A percentile compares a stretch with the other conserved stretches of the same genome.
phyloP scores from a whole-genome alignment of 2,888 invertebrate genomes.

The Strigamia transsilvanica region DNA sequence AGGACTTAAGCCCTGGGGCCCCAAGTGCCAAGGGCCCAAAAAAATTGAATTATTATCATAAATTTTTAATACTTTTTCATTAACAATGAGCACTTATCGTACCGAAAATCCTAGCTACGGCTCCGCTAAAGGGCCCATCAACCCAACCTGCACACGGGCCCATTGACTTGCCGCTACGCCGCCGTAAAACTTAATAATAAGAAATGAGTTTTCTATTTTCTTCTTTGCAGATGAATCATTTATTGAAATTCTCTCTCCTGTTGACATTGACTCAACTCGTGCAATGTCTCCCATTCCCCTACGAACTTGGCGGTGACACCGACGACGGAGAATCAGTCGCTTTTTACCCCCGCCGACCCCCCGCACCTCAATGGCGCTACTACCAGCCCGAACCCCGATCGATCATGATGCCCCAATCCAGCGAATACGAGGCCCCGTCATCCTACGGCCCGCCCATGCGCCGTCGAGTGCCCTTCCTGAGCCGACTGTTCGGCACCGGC shows the following conservation, averaged over 20 bases:
- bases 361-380: not conserved
- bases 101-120: no score
- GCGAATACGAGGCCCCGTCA: not conserved
- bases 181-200: no score
- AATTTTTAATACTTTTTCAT: no score
- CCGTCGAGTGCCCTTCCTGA: not conserved
- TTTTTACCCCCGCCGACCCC: not conserved
- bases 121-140: no score
- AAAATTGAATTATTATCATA: no score
- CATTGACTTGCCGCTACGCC: no score
- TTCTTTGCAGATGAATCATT: not conserved
- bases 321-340: not conserved
- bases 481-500: not conserved
- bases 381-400: not conserved
- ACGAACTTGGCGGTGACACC: slow-evolving; percentile 15
- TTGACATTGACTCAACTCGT: slow-evolving; percentile 3
- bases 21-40: no score
- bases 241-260: not conserved
- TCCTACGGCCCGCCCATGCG: not conserved
- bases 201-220: no score
- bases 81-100: no score
- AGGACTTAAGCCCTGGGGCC: no score
- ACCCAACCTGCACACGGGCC: no score
- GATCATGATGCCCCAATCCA: not conserved
- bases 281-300: slow-evolving; percentile 43